Evolutionary conservation across 2,888 invertebrate species (phyloP).

Genomic region (Andrena flavipes): DNA sequence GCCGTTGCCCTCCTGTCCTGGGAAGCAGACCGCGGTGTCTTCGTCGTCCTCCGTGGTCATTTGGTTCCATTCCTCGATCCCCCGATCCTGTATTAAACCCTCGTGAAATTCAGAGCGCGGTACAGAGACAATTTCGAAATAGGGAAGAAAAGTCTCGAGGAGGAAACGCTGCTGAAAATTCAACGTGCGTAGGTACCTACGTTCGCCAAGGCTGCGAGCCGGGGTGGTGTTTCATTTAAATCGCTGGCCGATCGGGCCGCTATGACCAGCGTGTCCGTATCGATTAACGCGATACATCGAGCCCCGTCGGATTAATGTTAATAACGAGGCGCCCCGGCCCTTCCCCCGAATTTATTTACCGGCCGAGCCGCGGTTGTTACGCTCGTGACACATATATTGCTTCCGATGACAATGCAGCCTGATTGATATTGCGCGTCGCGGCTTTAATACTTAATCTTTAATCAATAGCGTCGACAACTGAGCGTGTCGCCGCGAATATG

Average conservation of each 20-base stretch:
- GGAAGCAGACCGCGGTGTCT: too few relatives aligned
- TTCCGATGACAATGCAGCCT: constrained; percentile 57
- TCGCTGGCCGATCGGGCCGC: neutral
- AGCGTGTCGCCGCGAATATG: constrained; percentile 11
- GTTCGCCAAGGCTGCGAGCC: neutral
- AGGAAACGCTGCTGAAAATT: neutral
- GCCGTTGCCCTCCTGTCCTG: too few relatives aligned
- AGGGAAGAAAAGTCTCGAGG: neutral
- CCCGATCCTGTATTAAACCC: too few relatives aligned
- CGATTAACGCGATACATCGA: constrained; percentile 59
- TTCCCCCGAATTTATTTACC: constrained; percentile 62
- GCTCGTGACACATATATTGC: constrained; percentile 64
- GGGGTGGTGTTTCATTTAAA: constrained; percentile 7
- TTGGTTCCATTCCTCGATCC: too few relatives aligned
- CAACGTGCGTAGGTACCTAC: neutral
- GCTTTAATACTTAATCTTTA: constrained; percentile 67
- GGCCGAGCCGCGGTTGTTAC: constrained; percentile 48
- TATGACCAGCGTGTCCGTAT: constrained; percentile 24
- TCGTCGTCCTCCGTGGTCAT: too few relatives aligned
- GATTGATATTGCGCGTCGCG: constrained; percentile 65
- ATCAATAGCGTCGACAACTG: constrained; percentile 58
- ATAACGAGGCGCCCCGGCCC: constrained; percentile 49
- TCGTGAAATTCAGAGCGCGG: too few relatives aligned
- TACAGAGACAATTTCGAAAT: neutral
- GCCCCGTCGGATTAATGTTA: constrained; percentile 63